Evolutionary conservation across 2,113 vertebrate genomes (phyloP).

Genomic region (Siniperca chuatsi): DNA sequence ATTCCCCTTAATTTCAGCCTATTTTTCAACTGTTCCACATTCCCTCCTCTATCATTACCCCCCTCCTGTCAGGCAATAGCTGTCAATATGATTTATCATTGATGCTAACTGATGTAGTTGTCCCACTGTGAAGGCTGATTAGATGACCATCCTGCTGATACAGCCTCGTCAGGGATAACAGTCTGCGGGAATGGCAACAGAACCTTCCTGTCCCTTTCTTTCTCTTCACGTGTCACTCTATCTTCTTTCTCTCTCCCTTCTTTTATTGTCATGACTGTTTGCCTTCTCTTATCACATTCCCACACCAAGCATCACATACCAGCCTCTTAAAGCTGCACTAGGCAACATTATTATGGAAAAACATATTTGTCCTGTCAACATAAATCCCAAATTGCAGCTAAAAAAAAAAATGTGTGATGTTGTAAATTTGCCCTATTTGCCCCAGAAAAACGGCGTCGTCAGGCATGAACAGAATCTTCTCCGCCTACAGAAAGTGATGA

Average conservation of each 20-base stretch:
- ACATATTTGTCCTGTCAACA: slow-evolving; percentile 1
- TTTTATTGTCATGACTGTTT: slow-evolving; percentile 26
- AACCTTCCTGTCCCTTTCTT: slow-evolving; percentile 37
- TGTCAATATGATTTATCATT: slow-evolving; percentile 71
- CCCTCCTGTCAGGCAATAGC: slow-evolving; percentile 49
- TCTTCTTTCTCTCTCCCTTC: not conserved
- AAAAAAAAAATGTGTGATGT: not conserved
- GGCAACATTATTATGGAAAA: slow-evolving; percentile 19
- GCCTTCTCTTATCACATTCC: slow-evolving; percentile 1
- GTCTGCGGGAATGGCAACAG: slow-evolving; percentile 11
- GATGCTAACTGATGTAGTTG: slow-evolving; percentile 63
- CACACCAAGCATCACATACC: not conserved
- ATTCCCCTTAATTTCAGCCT: slow-evolving; percentile 53
- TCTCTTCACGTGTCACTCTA: slow-evolving; percentile 34
- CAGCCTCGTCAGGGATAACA: slow-evolving; percentile 40
- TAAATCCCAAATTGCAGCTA: slow-evolving; percentile 7
- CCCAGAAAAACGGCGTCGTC: slow-evolving; percentile 39
- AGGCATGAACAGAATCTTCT: slow-evolving; percentile 12
- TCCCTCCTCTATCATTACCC: slow-evolving; percentile 58
- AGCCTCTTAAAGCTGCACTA: slow-evolving; percentile 25
- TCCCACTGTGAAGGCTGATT: slow-evolving; percentile 71
- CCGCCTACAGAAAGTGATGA: slow-evolving; percentile 26
- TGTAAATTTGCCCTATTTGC: slow-evolving; percentile 39
- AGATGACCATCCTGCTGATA: slow-evolving; percentile 64
- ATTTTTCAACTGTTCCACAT: slow-evolving; percentile 51